Evolutionary conservation across 2,888 invertebrate genomes (phyloP).

Genomic region (Eupithecia pulchellata): DNA sequence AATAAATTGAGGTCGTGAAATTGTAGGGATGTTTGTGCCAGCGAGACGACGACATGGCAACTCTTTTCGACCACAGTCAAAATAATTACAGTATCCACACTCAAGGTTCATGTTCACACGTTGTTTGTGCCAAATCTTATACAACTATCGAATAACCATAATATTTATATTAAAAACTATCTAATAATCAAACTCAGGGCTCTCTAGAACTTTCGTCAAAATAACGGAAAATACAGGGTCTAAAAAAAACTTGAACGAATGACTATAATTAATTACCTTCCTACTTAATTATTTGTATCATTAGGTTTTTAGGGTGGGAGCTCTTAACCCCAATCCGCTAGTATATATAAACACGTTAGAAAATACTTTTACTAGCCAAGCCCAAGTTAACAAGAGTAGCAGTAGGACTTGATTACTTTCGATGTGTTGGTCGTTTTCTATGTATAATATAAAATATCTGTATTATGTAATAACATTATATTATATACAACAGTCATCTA

Average conservation of each 20-base stretch:
- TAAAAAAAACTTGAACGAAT: constrained; percentile 1
- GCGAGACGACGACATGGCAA: constrained; percentile 34
- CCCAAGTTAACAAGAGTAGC: too few species aligned
- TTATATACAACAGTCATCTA: too few species aligned
- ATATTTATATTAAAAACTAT: neutral
- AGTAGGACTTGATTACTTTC: too few species aligned
- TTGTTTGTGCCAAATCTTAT: neutral
- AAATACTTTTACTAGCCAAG: too few species aligned
- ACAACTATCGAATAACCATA: neutral
- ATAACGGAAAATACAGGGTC: neutral
- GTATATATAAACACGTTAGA: too few species aligned
- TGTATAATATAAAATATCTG: too few species aligned
- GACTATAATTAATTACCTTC: neutral
- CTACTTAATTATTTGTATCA: neutral
- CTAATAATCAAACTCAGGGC: neutral
- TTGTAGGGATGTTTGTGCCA: constrained; percentile 53
- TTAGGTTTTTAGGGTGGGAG: neutral
- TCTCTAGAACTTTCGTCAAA: neutral
- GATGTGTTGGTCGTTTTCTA: too few species aligned
- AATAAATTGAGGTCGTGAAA: constrained; percentile 58
- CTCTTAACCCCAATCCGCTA: too few species aligned
- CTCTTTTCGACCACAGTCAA: constrained; percentile 24
- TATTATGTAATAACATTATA: too few species aligned
- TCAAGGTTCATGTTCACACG: too few species aligned
- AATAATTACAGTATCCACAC: neutral